Percentiles rank a stretch among this genome's conserved stretches.
Conservation (phyloP, 2,888 invertebrate genomes). For the Chymomyza fuscimana region DNA sequence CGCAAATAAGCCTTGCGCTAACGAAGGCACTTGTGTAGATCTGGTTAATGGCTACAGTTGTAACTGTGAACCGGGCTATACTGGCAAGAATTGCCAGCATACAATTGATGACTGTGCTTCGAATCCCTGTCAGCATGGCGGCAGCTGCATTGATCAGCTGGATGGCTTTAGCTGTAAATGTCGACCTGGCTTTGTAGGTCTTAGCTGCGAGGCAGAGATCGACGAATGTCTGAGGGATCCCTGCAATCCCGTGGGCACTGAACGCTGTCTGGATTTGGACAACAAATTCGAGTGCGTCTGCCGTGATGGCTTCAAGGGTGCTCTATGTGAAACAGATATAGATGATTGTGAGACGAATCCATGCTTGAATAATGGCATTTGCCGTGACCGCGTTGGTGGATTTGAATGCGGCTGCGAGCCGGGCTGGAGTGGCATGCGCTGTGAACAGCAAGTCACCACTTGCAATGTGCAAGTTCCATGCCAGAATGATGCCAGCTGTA, state of each 20-base stretch:
- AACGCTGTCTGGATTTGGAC: slow-evolving; percentile 92
- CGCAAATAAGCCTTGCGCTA: slow-evolving; percentile 91
- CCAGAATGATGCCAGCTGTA: slow-evolving; percentile 94
- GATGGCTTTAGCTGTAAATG: slow-evolving; percentile 96
- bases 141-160: slow-evolving; percentile 90
- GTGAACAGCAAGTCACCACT: slow-evolving; percentile 92
- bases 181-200: slow-evolving; percentile 93
- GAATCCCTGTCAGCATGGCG: slow-evolving; percentile 95
- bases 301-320: slow-evolving; percentile 92
- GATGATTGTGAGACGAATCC: slow-evolving; percentile 92
- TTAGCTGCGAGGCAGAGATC: slow-evolving; percentile 96
- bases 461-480: slow-evolving; percentile 91
- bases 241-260: slow-evolving; percentile 93
- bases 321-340: slow-evolving; percentile 90
- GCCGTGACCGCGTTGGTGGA: slow-evolving; percentile 90
- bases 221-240: slow-evolving; percentile 95
- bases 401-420: slow-evolving; percentile 90
- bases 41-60: slow-evolving; percentile 91
- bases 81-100: slow-evolving; percentile 95
- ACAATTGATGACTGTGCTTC: slow-evolving; percentile 94
- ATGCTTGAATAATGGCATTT: slow-evolving; percentile 93
- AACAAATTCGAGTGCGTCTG: slow-evolving; percentile 94
- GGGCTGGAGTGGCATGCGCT: slow-evolving; percentile 93
- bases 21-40: slow-evolving; percentile 95
- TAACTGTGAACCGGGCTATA: slow-evolving; percentile 95